A percentile compares a stretch with the other conserved stretches of the same genome.
Conservation (phyloP, 2,113 vertebrate species). For the Polypterus senegalus region DNA sequence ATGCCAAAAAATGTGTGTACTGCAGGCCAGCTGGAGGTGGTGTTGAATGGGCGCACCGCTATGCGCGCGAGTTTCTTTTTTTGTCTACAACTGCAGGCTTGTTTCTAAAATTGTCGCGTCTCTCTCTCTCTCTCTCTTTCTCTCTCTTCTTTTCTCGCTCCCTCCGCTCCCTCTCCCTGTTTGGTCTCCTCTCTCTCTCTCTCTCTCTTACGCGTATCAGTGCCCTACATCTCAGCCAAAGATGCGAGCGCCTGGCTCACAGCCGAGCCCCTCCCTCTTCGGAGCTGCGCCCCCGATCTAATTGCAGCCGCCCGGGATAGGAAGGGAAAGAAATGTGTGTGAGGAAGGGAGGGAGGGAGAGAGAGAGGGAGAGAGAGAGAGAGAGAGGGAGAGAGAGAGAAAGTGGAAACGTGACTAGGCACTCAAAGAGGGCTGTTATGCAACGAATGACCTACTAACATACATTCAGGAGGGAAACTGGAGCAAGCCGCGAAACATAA, state of each 20-base stretch:
- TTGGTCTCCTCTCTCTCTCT: constrained; percentile 3
- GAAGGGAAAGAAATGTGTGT: too few relatives aligned
- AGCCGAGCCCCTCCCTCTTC: constrained; percentile 23
- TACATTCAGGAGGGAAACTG: constrained; percentile 46
- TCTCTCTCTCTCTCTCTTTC: background rate
- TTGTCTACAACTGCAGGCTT: constrained; percentile 8
- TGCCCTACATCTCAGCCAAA: constrained; percentile 21
- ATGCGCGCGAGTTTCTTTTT: background rate
- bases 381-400: constrained; percentile 28
- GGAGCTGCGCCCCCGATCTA: constrained; percentile 4
- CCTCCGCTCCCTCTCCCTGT: constrained; percentile 4
- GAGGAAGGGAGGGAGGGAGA: constrained; percentile 21
- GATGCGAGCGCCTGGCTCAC: constrained; percentile 13
- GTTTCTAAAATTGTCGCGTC: constrained; percentile 18
- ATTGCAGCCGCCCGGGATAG: too few relatives aligned
- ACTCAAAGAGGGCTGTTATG: constrained; percentile 60
- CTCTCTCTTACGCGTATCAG: constrained; percentile 24
- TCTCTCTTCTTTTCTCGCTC: constrained; percentile 14
- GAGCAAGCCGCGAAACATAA: constrained; percentile 46
- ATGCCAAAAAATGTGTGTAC: too few relatives aligned
- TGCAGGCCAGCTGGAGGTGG: too few relatives aligned
- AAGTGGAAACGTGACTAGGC: constrained; percentile 58
- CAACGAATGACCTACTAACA: constrained; percentile 72
- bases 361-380: constrained; percentile 31
- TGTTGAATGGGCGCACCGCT: background rate